These are phyloP conservation scores for Mallotus villosus DNA, from an alignment of 2,797 vertebrate species.

Conservation along the genomic window DNA sequence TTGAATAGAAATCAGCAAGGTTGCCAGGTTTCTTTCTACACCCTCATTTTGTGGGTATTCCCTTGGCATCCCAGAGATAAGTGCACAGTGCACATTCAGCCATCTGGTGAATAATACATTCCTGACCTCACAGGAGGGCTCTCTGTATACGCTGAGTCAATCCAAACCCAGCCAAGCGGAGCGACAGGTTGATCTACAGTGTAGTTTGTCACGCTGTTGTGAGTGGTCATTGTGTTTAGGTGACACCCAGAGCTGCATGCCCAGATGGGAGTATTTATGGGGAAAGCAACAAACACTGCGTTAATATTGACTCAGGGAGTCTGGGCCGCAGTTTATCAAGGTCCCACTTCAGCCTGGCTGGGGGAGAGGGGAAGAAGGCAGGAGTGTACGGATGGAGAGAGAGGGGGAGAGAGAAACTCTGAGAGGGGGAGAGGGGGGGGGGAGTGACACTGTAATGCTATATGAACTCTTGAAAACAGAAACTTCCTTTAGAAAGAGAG, in stretches of 20 bases:
- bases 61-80: background rate
- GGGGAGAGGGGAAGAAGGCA: background rate
- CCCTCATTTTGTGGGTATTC: background rate
- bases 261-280: constrained; percentile 54
- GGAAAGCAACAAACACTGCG: constrained; percentile 42
- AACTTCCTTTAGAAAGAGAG: background rate
- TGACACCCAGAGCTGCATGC: constrained; percentile 51
- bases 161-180: background rate
- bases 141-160: background rate
- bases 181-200: background rate
- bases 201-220: background rate
- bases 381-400: background rate
- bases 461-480: constrained; percentile 17
- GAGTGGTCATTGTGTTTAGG: constrained; percentile 42
- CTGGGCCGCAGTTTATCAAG: constrained; percentile 43
- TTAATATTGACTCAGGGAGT: constrained; percentile 37
- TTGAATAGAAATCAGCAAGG: too few species aligned
- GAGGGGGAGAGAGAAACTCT: background rate
- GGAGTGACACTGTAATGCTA: constrained; percentile 18
- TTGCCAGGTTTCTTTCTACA: too few species aligned
- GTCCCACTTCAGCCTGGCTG: constrained; percentile 16
- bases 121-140: background rate
- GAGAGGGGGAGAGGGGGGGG: background rate
- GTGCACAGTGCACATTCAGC: background rate
- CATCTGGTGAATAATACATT: background rate